A percentile compares a stretch with the other conserved stretches of the same genome.
Evolutionary conservation across 2,888 invertebrate genomes (phyloP).

Genomic region (Eumerus sabulonum): DNA sequence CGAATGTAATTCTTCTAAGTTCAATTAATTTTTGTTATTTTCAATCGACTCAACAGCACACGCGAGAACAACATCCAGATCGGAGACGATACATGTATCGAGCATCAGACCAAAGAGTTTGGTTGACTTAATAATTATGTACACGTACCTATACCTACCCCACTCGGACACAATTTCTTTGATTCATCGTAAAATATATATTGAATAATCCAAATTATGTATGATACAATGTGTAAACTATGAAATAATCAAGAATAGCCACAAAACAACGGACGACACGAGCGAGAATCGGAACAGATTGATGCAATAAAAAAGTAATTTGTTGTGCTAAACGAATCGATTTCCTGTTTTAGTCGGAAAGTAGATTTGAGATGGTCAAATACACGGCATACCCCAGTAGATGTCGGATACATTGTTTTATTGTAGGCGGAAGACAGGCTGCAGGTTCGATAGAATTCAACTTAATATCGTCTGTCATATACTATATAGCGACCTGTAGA

Average conservation of each 20-base stretch:
- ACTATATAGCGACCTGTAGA: too few relatives aligned
- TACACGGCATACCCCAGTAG: too few relatives aligned
- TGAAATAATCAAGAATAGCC: constrained; percentile 28
- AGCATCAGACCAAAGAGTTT: constrained; percentile 33
- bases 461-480: too few relatives aligned
- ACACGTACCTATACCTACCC: not conserved
- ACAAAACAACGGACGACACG: constrained; percentile 24
- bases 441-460: too few relatives aligned
- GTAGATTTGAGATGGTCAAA: too few relatives aligned
- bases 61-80: constrained; percentile 26
- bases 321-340: constrained; percentile 50
- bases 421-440: too few relatives aligned
- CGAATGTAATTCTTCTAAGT: constrained; percentile 40
- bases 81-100: constrained; percentile 17
- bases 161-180: constrained; percentile 30
- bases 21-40: constrained; percentile 31
- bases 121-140: constrained; percentile 24
- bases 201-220: constrained; percentile 47
- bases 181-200: constrained; percentile 48
- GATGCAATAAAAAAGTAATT: constrained; percentile 61
- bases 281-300: constrained; percentile 12
- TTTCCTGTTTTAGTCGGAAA: too few relatives aligned
- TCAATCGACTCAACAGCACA: constrained; percentile 29
- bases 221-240: constrained; percentile 50
- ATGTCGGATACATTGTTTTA: too few relatives aligned